Evolutionary conservation across 1,140 invertebrate genomes (phyloP).

Genomic region (Neodiprion pinetum): DNA sequence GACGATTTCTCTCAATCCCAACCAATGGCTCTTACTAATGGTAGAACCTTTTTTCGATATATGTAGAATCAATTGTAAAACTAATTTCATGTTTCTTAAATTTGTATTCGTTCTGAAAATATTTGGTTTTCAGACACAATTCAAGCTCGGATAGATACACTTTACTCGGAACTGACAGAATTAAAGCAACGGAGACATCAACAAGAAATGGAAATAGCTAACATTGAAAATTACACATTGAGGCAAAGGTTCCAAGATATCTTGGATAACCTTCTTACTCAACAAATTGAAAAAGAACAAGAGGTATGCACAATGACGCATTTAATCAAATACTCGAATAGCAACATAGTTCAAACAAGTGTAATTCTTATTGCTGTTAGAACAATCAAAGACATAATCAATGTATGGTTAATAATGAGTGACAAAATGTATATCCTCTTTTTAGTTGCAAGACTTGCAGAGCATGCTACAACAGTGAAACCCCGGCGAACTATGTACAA

Average conservation of each 20-base stretch:
- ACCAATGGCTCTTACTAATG: slow-evolving; percentile 43
- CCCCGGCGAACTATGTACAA: too few species aligned
- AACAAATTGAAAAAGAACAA: slow-evolving; percentile 82
- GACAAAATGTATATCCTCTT: slow-evolving; percentile 21
- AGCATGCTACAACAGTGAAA: background rate
- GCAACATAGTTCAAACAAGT: background rate
- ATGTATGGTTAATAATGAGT: background rate
- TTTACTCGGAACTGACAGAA: slow-evolving; percentile 75
- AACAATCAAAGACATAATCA: background rate
- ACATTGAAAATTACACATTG: slow-evolving; percentile 85
- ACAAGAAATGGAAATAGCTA: slow-evolving; percentile 83
- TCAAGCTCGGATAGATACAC: slow-evolving; percentile 56
- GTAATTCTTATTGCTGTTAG: background rate
- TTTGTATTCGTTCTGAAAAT: background rate
- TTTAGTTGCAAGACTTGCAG: slow-evolving; percentile 48
- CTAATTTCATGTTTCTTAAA: too few species aligned
- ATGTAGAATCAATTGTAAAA: background rate
- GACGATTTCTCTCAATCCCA: slow-evolving; percentile 47
- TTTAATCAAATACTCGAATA: background rate
- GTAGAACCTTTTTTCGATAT: slow-evolving; percentile 31
- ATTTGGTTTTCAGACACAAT: slow-evolving; percentile 44
- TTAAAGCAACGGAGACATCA: slow-evolving; percentile 74
- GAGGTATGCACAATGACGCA: slow-evolving; percentile 63
- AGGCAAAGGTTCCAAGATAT: slow-evolving; percentile 83
- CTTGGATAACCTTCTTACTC: slow-evolving; percentile 77